These are phyloP conservation scores for Himalopsyche tibetana DNA, from an alignment of 2,888 invertebrate species.

Conservation along the genomic window DNA sequence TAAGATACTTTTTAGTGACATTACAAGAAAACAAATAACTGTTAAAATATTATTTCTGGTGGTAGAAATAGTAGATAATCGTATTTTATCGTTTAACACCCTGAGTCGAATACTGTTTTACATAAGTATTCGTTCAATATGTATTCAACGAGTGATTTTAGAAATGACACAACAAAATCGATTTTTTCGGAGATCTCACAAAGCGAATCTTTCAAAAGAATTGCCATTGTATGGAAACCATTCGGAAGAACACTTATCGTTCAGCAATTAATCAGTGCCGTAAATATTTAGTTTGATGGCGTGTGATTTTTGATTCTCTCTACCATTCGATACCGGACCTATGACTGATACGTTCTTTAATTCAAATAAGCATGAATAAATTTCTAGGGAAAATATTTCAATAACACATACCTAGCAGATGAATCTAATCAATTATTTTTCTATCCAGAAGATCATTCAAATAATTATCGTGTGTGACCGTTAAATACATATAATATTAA, in stretches of 20 bases:
- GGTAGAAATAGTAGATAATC: too few relatives aligned
- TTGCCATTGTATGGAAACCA: background rate
- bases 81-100: too few relatives aligned
- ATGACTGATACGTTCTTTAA: background rate
- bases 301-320: conserved; percentile 34
- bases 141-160: too few relatives aligned
- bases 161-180: too few relatives aligned
- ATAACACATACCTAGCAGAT: background rate
- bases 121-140: too few relatives aligned
- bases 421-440: conserved; percentile 4
- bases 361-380: conserved; percentile 16
- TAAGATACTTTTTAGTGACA: too few relatives aligned
- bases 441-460: background rate
- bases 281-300: conserved; percentile 19
- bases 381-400: background rate
- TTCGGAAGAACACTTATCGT: background rate
- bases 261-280: conserved; percentile 38
- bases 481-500: too few relatives aligned
- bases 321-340: background rate
- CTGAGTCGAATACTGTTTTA: too few relatives aligned
- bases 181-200: too few relatives aligned
- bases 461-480: too few relatives aligned
- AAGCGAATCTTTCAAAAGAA: background rate
- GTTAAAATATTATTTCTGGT: too few relatives aligned
- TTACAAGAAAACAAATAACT: too few relatives aligned